Evolutionary conservation across 1,140 invertebrate genomes (phyloP).

Genomic region (Pseudomyrmex pallidus): DNA sequence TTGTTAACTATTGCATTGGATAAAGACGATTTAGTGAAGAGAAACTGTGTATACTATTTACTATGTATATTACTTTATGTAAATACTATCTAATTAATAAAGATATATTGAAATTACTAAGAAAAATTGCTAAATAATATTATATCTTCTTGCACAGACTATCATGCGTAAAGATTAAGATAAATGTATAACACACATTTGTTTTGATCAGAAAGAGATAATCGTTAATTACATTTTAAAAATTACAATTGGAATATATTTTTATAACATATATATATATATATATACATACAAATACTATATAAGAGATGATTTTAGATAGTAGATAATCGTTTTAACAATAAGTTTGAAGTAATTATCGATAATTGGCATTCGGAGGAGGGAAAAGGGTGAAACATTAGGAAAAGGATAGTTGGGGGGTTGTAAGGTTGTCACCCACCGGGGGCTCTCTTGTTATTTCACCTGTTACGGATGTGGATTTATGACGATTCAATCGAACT

Average conservation of each 20-base stretch:
- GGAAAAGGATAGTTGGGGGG: constrained; percentile 79
- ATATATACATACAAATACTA: background rate
- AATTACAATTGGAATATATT: no score
- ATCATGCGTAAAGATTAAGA: background rate
- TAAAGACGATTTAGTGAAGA: no score
- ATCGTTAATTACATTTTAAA: no score
- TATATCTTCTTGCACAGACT: background rate
- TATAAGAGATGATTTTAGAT: background rate
- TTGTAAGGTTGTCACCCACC: constrained; percentile 71
- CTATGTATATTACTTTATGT: background rate
- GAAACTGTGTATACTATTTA: no score
- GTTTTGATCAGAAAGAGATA: no score
- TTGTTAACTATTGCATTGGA: background rate
- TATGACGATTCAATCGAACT: constrained; percentile 67
- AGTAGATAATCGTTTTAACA: constrained; percentile 73
- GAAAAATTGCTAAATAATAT: background rate
- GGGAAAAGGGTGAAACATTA: constrained; percentile 83
- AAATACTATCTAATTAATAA: background rate
- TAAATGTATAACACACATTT: background rate
- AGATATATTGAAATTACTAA: background rate
- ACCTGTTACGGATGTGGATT: constrained; percentile 70
- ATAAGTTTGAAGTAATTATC: constrained; percentile 75
- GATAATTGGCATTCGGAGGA: constrained; percentile 83
- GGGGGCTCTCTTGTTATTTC: constrained; percentile 73
- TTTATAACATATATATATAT: no score